A percentile compares a stretch with the other conserved stretches of the same genome.
phyloP scores from a whole-genome alignment of 1,140 invertebrate species.

The Oreohelix idahoensis region DNA sequence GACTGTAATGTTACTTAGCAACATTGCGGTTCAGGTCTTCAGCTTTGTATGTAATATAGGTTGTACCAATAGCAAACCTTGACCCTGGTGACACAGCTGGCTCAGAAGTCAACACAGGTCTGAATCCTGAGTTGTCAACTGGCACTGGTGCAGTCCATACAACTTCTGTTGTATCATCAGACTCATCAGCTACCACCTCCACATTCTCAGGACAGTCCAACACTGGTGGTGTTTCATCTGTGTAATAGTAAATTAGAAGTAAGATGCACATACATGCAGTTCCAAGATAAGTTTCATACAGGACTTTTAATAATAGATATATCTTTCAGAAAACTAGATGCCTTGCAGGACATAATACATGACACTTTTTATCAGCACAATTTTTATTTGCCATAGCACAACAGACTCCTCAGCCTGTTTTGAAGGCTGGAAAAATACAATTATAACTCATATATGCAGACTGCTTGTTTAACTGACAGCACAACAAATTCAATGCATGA shows the following conservation, averaged over 20 bases:
- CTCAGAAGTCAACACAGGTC: conserved; percentile 64
- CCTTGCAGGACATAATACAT: no score
- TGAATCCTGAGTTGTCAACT: conserved; percentile 69
- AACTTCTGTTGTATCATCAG: conserved; percentile 76
- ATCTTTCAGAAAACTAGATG: no score
- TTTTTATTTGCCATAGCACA: no score
- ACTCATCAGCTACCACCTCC: conserved; percentile 64
- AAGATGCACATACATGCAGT: neutral
- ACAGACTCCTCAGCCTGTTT: no score
- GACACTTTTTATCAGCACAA: no score
- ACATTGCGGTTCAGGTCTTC: conserved; percentile 73
- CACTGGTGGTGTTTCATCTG: conserved; percentile 76
- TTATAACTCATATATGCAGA: no score
- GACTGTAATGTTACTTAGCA: no score
- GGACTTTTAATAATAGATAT: no score
- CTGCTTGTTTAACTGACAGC: no score
- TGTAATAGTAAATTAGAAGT: conserved; percentile 5
- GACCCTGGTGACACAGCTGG: conserved; percentile 74
- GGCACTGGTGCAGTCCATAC: conserved; percentile 74
- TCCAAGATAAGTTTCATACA: no score
- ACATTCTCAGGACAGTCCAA: conserved; percentile 76
- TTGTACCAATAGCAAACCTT: conserved; percentile 72
- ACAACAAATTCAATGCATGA: no score
- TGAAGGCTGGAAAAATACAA: no score
- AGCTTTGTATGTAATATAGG: conserved; percentile 72